Evolutionary conservation across 2,888 invertebrate species (phyloP), one percentile per base, ranked within the genome.

Genomic region (Pristionchus entomophagus): DNA sequence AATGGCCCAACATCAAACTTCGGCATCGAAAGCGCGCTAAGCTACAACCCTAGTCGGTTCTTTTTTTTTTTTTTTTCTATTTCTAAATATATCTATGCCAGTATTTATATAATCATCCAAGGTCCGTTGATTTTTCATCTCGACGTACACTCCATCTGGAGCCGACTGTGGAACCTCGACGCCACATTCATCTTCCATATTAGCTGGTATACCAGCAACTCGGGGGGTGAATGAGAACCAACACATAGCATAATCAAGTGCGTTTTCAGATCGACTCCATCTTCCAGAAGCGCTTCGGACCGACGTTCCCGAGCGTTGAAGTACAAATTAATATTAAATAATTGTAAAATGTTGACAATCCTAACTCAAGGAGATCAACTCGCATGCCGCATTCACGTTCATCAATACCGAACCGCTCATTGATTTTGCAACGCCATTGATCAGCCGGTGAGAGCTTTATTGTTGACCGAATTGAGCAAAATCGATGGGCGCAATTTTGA

Each of bases 151-250:
- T n/a, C n/a, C n/a, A n/a, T n/a, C n/a, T 51, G 53, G 53, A 81
- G 80, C 12, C 80, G 80, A 0, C 6, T 22, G 19, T 53, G 56
- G 80, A 81, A 81, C 35, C 32, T 81, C 29, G 51, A 81, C 80
- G 51, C 80, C 1, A n/a, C 41, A 5, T 10, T 35, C 80, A 6
- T 81, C 35, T 49, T 77, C 45, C n/a, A 35, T 0, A 22, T 35
- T 17, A 49, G n/a, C n/a, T 77, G 41, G 77, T 45, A 49, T 22
- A 41, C 45, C 10, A 49, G n/a, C n/a, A n/a, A n/a, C n/a, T n/a
- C n/a, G n/a, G n/a, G n/a, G n/a, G n/a, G n/a, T n/a, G n/a, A n/a
- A n/a, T n/a, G n/a, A n/a, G n/a, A n/a, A n/a, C n/a, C n/a, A n/a
- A n/a, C n/a, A n/a, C n/a, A n/a, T n/a, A n/a, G n/a, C n/a, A n/a